These are phyloP conservation scores for Meloidogyne floridensis DNA, from an alignment of 1,140 invertebrate genomes.

Conservation along the genomic window DNA sequence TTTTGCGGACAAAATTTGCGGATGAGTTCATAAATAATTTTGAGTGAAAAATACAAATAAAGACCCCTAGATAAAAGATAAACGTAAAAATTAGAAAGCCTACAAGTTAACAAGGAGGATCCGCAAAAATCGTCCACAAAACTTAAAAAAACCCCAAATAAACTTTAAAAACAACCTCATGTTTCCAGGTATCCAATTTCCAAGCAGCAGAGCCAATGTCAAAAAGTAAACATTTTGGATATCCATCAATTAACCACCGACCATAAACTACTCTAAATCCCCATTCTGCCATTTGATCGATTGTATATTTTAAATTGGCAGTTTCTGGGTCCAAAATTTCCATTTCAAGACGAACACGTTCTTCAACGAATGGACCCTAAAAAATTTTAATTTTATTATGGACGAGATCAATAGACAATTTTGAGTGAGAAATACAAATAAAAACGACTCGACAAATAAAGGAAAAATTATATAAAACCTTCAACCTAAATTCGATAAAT, in stretches of 20 bases:
- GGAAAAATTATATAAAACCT: too few relatives aligned
- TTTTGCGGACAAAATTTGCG: too few relatives aligned
- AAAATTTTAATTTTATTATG: background rate
- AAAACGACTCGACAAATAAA: too few relatives aligned
- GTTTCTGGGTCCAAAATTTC: constrained; percentile 83
- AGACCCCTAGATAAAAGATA: too few relatives aligned
- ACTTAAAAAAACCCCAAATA: background rate
- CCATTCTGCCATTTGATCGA: constrained; percentile 79
- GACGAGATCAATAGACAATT: too few relatives aligned
- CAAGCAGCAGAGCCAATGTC: constrained; percentile 94
- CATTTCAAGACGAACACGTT: constrained; percentile 85
- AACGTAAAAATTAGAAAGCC: too few relatives aligned
- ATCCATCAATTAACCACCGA: constrained; percentile 95
- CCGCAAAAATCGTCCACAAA: background rate
- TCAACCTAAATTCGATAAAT: too few relatives aligned
- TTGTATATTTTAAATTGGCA: constrained; percentile 78
- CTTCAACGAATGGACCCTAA: constrained; percentile 87
- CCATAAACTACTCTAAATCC: constrained; percentile 91
- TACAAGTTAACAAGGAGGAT: too few relatives aligned
- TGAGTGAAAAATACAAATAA: too few relatives aligned
- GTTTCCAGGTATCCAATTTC: constrained; percentile 93
- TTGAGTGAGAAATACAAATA: too few relatives aligned
- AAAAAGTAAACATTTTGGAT: constrained; percentile 94
- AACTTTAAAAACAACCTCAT: constrained; percentile 71
- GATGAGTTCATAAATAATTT: too few relatives aligned